phyloP scores from a whole-genome alignment of 2,888 invertebrate species.

The Folsomia manolachei region DNA sequence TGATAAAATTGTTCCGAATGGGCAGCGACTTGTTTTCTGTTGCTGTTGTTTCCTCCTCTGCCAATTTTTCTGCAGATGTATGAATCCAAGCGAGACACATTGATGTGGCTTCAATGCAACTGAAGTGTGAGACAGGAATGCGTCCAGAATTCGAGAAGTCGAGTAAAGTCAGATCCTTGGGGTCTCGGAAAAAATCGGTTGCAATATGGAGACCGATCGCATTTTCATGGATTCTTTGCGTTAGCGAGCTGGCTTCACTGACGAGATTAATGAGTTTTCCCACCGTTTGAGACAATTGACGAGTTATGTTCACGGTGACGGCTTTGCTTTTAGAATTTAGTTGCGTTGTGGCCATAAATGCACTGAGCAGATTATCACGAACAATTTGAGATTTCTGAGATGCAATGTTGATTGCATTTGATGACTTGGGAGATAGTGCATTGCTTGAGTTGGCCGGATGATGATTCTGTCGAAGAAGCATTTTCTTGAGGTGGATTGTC shows the following conservation, averaged over 20 bases:
- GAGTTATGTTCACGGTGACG: neutral
- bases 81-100: conserved; percentile 34
- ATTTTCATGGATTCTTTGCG: conserved; percentile 31
- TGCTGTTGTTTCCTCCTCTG: conserved; percentile 10
- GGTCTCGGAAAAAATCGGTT: conserved; percentile 37
- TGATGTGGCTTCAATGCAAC: conserved; percentile 28
- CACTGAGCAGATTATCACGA: neutral
- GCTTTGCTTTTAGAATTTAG: neutral
- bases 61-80: conserved; percentile 25
- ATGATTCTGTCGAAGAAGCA: too few relatives aligned
- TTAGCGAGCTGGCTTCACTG: conserved; percentile 28
- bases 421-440: neutral
- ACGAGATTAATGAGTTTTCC: conserved; percentile 17
- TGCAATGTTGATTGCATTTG: neutral
- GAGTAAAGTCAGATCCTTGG: conserved; percentile 23
- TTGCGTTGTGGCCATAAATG: neutral
- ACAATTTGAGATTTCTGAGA: neutral
- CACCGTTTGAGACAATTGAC: conserved; percentile 4
- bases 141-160: conserved; percentile 30
- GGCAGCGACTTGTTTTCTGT: neutral
- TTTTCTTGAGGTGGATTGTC: neutral
- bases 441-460: too few relatives aligned
- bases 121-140: conserved; percentile 34
- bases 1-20: neutral
- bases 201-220: conserved; percentile 37